Percentiles rank a stretch among this genome's conserved stretches.
Evolutionary conservation across 2,113 vertebrate genomes (phyloP).

Genomic region (Talpa occidentalis): DNA sequence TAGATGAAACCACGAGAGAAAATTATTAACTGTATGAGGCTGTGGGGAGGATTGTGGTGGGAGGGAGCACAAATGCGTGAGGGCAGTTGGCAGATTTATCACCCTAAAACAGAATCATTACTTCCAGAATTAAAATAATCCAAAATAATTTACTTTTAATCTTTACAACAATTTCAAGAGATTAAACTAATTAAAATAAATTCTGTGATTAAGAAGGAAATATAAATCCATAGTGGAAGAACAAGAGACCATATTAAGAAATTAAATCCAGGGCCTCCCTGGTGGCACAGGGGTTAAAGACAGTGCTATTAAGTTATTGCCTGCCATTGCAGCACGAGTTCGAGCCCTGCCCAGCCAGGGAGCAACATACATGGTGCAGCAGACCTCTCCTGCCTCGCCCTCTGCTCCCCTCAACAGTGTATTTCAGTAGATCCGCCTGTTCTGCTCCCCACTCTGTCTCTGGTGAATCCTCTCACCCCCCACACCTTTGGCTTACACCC

Average conservation of each 20-base stretch:
- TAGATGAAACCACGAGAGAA: background rate
- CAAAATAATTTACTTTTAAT: slow-evolving; percentile 1
- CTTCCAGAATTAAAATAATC: background rate
- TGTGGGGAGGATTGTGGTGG: too few relatives aligned
- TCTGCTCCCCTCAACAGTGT: too few relatives aligned
- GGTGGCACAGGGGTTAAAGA: too few relatives aligned
- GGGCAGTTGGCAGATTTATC: background rate
- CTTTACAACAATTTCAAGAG: background rate
- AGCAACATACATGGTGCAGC: too few relatives aligned
- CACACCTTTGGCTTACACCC: too few relatives aligned
- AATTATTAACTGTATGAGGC: background rate
- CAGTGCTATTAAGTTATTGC: too few relatives aligned
- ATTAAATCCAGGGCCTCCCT: background rate
- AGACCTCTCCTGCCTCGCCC: too few relatives aligned
- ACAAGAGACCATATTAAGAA: background rate
- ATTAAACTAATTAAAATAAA: slow-evolving; percentile 1
- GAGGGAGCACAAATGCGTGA: background rate
- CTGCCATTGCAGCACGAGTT: too few relatives aligned
- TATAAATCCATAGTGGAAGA: background rate
- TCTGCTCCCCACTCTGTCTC: too few relatives aligned
- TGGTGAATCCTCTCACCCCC: too few relatives aligned
- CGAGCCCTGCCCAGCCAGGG: too few relatives aligned
- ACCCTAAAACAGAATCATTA: background rate
- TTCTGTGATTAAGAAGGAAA: background rate
- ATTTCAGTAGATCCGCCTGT: too few relatives aligned